A percentile compares a stretch with the other conserved stretches of the same genome.
Evolutionary conservation across 2,113 vertebrate species (phyloP).

Genomic region (Pseudorhombus dupliciocellatus): DNA sequence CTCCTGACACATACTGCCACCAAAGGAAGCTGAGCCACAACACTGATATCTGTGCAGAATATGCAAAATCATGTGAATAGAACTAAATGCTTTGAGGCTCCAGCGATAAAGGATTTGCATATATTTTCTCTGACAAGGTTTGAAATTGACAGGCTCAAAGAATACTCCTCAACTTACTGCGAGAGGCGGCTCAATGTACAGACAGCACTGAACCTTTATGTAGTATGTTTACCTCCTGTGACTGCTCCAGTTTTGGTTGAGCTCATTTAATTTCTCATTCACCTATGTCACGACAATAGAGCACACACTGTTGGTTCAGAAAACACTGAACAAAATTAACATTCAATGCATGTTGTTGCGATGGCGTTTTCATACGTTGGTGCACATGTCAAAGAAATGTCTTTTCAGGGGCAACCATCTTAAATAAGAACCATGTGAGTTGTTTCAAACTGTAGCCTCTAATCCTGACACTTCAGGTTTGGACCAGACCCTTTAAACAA

Average conservation of each 20-base stretch:
- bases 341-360: background rate
- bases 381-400: background rate
- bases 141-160: too few relatives aligned
- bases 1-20: too few relatives aligned
- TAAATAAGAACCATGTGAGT: slow-evolving; percentile 5
- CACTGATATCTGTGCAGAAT: too few relatives aligned
- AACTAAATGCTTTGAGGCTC: too few relatives aligned
- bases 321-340: background rate
- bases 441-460: background rate
- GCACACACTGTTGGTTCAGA: too few relatives aligned
- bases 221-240: background rate
- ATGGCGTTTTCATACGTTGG: background rate
- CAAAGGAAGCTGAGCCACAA: too few relatives aligned
- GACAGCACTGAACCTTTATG: too few relatives aligned
- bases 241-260: background rate
- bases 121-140: too few relatives aligned
- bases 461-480: background rate
- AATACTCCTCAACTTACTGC: too few relatives aligned
- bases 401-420: background rate
- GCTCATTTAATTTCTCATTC: background rate
- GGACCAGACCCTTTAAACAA: slow-evolving; percentile 1
- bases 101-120: too few relatives aligned
- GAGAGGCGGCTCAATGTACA: too few relatives aligned
- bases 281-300: background rate
- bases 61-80: too few relatives aligned